Evolutionary conservation across 2,113 vertebrate species (phyloP).

Genomic region (Microcebus lehilahytsara): DNA sequence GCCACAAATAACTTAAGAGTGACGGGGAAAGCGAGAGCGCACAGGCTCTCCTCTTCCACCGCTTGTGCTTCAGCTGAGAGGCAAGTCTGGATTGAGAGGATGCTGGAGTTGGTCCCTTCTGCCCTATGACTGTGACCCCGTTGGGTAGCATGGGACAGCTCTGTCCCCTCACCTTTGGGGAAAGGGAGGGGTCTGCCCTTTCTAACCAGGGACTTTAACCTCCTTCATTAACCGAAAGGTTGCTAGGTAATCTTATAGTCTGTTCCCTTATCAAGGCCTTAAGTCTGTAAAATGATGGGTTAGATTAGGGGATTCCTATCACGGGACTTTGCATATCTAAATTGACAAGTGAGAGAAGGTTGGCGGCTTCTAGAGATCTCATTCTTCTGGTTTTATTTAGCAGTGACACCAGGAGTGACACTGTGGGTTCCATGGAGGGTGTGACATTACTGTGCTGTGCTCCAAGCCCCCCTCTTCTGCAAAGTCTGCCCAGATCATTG

Average conservation of each 20-base stretch:
- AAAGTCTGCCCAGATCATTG: background rate
- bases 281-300: background rate
- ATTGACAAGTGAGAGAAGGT: background rate
- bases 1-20: constrained; percentile 38
- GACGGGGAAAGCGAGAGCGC: background rate
- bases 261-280: background rate
- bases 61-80: background rate
- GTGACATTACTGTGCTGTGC: rapidly evolving
- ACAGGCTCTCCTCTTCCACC: background rate
- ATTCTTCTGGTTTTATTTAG: background rate
- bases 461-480: background rate
- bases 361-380: background rate
- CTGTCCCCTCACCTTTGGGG: background rate
- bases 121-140: background rate
- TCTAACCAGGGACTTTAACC: background rate
- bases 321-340: background rate
- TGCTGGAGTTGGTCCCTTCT: too few relatives aligned
- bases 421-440: too few relatives aligned
- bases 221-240: background rate
- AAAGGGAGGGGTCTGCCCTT: background rate
- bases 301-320: background rate
- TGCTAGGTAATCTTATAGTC: background rate
- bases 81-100: background rate
- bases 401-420: too few relatives aligned
- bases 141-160: background rate